Base-by-base conservation (phyloP, 2,797 vertebrate species). In the Emydoidea blandingii region DNA sequence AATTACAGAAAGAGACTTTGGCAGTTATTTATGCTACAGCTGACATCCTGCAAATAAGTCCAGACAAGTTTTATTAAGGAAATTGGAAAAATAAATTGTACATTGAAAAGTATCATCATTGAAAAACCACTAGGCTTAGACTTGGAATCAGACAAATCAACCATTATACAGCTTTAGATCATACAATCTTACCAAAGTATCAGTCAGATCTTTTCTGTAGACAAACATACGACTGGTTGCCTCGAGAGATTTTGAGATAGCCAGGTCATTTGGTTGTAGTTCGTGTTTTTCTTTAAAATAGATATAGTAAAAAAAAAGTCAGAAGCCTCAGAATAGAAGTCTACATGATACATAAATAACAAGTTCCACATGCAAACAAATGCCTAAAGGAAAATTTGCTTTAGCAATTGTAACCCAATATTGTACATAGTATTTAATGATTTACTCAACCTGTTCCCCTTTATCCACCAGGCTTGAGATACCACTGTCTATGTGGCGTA, bases 181-280 rank as follows among this genome's bases (percentile, higher is more conserved):
- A 83, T 4, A 44, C 16, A 93, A 72, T 93, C 98, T 98, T 98
- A 99, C 99, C 99, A 99, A 97, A 95, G 99, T 98, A 96, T 99
- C 99, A 2, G 98, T 98, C 86, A 99, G 97, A 96, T 99, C 99
- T 97, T 99, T 99, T 97, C 98, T 98, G 98, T 99, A 99, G 52
- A 99, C 98, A 90, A 99, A 99, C 94, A 99, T 98, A 83, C 99
- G 99, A 97, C 98, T 98, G n/a, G 99, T 98, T 2, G 98, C 96
- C 72, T 98, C 98, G 6, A 99, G 94, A 15, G 98, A 99, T 94
- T 99, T 99, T 34, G 99, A 98, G 95, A 99, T 98, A 81, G 99
- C 98, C 96, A 98, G 96, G 97, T 99, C 99, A 97, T 99, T 98
- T 94, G 99, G 98, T 96, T 99, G 99, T 94, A 99, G 98, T 93